Conservation (phyloP, 1,140 invertebrate species). For the Euwallacea similis region DNA sequence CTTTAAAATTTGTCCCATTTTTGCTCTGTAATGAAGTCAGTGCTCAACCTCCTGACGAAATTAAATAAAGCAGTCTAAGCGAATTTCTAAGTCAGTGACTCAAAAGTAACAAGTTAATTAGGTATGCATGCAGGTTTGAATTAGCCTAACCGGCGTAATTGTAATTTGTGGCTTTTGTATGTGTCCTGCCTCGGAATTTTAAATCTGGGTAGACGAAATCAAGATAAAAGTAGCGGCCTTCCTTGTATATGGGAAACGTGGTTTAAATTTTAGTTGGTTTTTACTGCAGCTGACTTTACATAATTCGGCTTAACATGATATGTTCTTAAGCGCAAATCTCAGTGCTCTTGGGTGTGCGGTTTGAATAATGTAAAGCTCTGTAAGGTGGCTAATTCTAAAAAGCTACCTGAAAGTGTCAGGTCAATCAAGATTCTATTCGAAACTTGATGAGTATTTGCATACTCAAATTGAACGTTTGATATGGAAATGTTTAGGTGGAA, state of each 20-base stretch:
- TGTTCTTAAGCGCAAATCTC: no score
- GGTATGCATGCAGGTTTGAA: slow-evolving; percentile 25
- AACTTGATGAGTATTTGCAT: no score
- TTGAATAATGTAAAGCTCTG: no score
- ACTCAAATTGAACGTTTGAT: no score
- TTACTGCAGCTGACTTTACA: neutral
- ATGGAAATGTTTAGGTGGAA: no score
- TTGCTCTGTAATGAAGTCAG: slow-evolving; percentile 11
- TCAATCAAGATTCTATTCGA: no score
- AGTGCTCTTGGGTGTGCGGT: no score
- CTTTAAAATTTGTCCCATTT: slow-evolving; percentile 11
- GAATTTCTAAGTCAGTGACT: slow-evolving; percentile 25
- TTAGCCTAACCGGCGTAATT: slow-evolving; percentile 23
- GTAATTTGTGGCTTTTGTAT: slow-evolving; percentile 23
- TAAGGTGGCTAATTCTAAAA: no score
- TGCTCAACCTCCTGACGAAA: slow-evolving; percentile 21
- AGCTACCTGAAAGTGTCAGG: no score
- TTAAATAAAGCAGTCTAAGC: slow-evolving; percentile 21
- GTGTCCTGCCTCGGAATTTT: slow-evolving; percentile 1
- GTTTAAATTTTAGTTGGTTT: neutral
- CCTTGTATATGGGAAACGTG: slow-evolving; percentile 1
- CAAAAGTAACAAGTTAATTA: slow-evolving; percentile 31
- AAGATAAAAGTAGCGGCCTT: neutral
- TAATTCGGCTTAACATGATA: neutral
- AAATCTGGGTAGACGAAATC: neutral